Percentiles rank a stretch among this genome's conserved stretches.
Conservation (phyloP, 2,888 invertebrate genomes). For the Himalopsyche tibetana region DNA sequence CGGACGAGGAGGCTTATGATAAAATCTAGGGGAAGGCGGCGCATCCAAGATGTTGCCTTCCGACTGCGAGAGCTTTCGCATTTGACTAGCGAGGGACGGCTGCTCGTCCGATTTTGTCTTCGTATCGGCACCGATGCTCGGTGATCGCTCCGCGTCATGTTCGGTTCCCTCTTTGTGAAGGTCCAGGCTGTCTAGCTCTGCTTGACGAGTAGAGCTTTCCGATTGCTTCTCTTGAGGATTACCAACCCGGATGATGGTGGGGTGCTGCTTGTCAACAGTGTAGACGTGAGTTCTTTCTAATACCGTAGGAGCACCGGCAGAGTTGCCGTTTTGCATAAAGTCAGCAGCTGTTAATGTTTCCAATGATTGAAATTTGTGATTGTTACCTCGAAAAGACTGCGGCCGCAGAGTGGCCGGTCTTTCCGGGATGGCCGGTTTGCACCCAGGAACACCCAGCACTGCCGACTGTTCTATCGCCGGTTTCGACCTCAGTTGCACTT, state of each 20-base stretch:
- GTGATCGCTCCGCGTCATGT: constrained; percentile 74
- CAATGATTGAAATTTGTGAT: constrained; percentile 70
- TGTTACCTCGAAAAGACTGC: constrained; percentile 74
- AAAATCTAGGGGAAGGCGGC: constrained; percentile 70
- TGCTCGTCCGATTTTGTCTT: constrained; percentile 71
- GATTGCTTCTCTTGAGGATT: constrained; percentile 63
- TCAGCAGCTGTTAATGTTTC: constrained; percentile 58
- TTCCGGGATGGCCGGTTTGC: constrained; percentile 89
- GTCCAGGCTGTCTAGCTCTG: constrained; percentile 68
- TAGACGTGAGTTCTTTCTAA: constrained; percentile 84
- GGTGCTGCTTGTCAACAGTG: constrained; percentile 85
- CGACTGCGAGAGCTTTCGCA: constrained; percentile 77
- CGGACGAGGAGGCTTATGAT: constrained; percentile 70
- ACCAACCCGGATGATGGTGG: constrained; percentile 81
- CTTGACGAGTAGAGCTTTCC: constrained; percentile 53
- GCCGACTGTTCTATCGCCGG: constrained; percentile 66
- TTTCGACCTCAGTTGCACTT: constrained; percentile 76
- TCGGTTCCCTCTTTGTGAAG: constrained; percentile 67
- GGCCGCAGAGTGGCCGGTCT: constrained; percentile 83
- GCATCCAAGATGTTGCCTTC: constrained; percentile 80
- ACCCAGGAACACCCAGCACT: constrained; percentile 70
- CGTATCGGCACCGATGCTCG: constrained; percentile 73
- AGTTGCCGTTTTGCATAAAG: constrained; percentile 66
- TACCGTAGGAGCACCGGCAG: constrained; percentile 71
- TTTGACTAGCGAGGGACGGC: constrained; percentile 71